phyloP scores from a whole-genome alignment of 2,797 vertebrate genomes.

The Mormyrops boulengeri region DNA sequence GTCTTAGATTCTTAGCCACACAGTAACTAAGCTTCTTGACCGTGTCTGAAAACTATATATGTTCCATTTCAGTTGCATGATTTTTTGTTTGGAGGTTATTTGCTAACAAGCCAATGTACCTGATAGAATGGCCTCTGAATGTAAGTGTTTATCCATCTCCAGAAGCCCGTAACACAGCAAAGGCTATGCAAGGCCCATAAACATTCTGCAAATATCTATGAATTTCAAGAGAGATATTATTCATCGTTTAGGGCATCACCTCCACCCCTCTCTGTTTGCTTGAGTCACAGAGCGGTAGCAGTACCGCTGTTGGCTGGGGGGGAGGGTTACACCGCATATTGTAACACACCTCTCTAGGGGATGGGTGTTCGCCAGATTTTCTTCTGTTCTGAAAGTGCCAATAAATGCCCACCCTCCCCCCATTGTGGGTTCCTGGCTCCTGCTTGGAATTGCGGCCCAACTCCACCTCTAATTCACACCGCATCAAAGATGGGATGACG shows the following conservation, averaged over 20 bases:
- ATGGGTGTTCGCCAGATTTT: background rate
- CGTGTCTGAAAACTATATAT: background rate
- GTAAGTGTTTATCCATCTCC: background rate
- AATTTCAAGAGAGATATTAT: background rate
- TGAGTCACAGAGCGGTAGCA: background rate
- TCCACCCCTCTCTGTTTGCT: background rate
- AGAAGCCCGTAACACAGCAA: background rate
- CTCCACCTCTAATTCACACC: background rate
- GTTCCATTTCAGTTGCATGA: background rate
- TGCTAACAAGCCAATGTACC: background rate
- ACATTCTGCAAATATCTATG: background rate
- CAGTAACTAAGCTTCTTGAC: background rate
- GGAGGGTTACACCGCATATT: background rate
- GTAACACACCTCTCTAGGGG: background rate
- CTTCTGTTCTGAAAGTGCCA: background rate
- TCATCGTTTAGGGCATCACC: background rate
- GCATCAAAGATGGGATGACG: background rate
- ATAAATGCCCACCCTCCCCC: background rate
- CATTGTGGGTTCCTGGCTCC: background rate
- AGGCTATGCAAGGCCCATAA: background rate
- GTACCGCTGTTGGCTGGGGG: background rate
- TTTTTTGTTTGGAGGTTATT: constrained; percentile 3
- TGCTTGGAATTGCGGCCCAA: background rate
- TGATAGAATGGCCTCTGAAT: background rate
- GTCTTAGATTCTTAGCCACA: background rate